phyloP scores from a whole-genome alignment of 2,113 vertebrate genomes.

The Monarcha castaneiventris region DNA sequence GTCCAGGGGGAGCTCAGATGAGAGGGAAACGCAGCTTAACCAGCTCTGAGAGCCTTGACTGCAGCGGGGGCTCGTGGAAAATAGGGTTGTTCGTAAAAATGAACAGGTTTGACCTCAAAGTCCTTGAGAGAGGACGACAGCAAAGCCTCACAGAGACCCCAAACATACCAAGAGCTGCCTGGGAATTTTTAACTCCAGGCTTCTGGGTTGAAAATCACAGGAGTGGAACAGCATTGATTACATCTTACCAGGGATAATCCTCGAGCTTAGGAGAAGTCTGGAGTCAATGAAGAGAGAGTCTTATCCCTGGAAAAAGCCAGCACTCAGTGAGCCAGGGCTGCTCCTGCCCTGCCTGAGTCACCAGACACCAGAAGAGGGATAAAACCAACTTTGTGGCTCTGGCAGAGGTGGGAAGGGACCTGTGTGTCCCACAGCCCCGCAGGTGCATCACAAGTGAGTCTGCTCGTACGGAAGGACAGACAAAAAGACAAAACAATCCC shows the following conservation, averaged over 20 bases:
- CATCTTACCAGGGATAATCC: not conserved
- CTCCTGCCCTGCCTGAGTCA: not conserved
- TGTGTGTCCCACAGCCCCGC: not conserved
- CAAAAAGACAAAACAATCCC: not conserved
- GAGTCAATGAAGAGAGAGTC: not conserved
- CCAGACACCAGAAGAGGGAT: rapidly evolving
- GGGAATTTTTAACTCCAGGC: not conserved
- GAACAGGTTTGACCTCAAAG: not conserved
- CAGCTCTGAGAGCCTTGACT: not conserved
- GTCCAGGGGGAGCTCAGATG: not conserved
- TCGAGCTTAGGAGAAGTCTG: not conserved
- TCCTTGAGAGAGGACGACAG: not conserved
- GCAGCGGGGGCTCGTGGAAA: not conserved
- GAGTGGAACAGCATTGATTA: not conserved
- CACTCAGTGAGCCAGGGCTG: not conserved
- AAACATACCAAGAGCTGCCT: not conserved
- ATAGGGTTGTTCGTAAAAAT: not conserved
- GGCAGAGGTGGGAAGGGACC: not conserved
- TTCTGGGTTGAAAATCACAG: not conserved
- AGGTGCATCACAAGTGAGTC: not conserved
- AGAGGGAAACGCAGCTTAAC: not conserved
- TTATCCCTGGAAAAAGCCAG: not conserved
- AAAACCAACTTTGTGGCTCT: not conserved
- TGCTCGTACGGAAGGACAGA: not conserved
- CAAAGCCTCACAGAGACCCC: not conserved